Evolutionary conservation across 2,113 vertebrate species (phyloP).

Genomic region (Pontoporia blainvillei): DNA sequence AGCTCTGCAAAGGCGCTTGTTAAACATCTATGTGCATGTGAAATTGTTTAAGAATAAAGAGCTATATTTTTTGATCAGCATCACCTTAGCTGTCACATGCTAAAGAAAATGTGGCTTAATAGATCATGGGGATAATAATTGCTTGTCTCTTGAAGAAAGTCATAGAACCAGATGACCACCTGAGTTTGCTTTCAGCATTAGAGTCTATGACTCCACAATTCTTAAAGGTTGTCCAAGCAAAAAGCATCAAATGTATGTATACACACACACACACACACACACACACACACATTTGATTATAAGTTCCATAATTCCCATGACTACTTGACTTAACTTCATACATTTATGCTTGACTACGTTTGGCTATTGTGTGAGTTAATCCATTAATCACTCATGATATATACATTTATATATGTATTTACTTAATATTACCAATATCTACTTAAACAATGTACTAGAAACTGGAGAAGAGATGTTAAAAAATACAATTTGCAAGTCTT

Average conservation of each 20-base stretch:
- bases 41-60: slow-evolving; percentile 61
- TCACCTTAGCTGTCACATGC: slow-evolving; percentile 67
- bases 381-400: background rate
- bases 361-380: background rate
- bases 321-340: background rate
- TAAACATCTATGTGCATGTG: slow-evolving; percentile 62
- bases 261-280: background rate
- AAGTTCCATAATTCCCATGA: background rate
- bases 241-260: background rate
- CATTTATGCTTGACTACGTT: background rate
- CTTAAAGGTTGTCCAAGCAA: background rate
- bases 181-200: slow-evolving; percentile 29
- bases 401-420: background rate
- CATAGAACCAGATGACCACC: slow-evolving; percentile 21
- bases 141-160: slow-evolving; percentile 63
- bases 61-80: slow-evolving; percentile 64
- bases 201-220: background rate
- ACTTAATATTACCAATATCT: background rate
- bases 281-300: background rate
- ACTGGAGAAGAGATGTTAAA: background rate
- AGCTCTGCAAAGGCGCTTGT: slow-evolving; percentile 32
- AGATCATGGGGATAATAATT: slow-evolving; percentile 64
- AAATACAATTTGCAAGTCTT: background rate
- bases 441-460: background rate
- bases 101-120: slow-evolving; percentile 68